Percentiles rank a stretch among this genome's conserved stretches.
Evolutionary conservation across 1,140 invertebrate species (phyloP).

Genomic region (Aradophagus sp.): DNA sequence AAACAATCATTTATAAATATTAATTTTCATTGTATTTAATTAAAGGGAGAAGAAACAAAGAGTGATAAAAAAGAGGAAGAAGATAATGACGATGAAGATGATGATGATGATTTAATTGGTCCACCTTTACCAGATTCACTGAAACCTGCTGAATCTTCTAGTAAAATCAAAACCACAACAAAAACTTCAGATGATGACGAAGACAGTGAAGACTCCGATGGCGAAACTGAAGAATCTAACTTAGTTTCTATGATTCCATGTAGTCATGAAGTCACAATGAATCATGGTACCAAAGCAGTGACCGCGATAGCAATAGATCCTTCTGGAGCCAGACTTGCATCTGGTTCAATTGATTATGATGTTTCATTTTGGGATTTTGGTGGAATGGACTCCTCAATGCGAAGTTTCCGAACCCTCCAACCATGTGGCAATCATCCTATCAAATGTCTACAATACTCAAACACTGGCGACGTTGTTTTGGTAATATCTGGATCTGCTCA

Average conservation of each 20-base stretch:
- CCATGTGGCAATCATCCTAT: constrained; percentile 98
- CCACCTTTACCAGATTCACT: constrained; percentile 74
- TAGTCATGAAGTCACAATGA: constrained; percentile 86
- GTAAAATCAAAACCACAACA: constrained; percentile 30
- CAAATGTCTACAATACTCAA: constrained; percentile 91
- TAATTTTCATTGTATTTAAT: too few species aligned
- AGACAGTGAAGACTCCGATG: constrained; percentile 69
- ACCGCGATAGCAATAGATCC: constrained; percentile 91
- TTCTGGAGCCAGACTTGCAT: constrained; percentile 91
- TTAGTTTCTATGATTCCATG: constrained; percentile 82
- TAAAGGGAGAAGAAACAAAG: too few species aligned
- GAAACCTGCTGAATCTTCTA: constrained; percentile 38
- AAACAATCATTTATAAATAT: too few species aligned
- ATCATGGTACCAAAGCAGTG: constrained; percentile 90
- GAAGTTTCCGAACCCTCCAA: constrained; percentile 92
- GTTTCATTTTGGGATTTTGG: constrained; percentile 98
- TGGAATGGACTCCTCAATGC: constrained; percentile 94
- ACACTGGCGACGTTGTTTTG: constrained; percentile 94
- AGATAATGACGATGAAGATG: constrained; percentile 57
- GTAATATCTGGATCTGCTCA: constrained; percentile 93
- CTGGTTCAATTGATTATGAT: constrained; percentile 96
- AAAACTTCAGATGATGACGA: constrained; percentile 35
- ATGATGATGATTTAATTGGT: constrained; percentile 78
- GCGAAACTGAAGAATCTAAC: constrained; percentile 76
- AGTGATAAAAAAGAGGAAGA: not conserved